A percentile compares a stretch with the other conserved stretches of the same genome.
These are phyloP conservation scores for Naso thynnoides DNA, from an alignment of 2,797 vertebrate genomes.

Conservation along the genomic window DNA sequence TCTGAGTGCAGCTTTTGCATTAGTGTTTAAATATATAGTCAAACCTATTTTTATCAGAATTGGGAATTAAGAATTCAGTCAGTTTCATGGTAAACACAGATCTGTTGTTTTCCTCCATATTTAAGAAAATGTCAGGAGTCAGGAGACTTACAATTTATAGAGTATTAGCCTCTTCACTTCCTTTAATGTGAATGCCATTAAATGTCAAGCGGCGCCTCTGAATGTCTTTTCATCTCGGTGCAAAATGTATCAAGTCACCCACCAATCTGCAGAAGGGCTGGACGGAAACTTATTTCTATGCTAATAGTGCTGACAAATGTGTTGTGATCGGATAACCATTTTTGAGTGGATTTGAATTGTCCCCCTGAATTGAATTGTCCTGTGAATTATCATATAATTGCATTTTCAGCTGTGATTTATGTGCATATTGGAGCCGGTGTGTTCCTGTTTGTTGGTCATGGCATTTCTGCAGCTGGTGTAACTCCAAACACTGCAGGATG, in stretches of 20 bases:
- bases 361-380: slow-evolving; percentile 77
- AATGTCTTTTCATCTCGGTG: slow-evolving; percentile 51
- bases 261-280: slow-evolving; percentile 58
- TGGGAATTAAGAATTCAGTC: neutral
- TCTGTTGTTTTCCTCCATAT: slow-evolving; percentile 3
- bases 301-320: slow-evolving; percentile 86
- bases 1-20: too few relatives aligned
- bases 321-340: slow-evolving; percentile 74
- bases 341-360: slow-evolving; percentile 77
- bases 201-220: slow-evolving; percentile 60
- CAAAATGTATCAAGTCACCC: slow-evolving; percentile 59
- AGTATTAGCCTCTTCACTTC: slow-evolving; percentile 27
- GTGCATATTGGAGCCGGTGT: slow-evolving; percentile 55
- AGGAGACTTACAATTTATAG: slow-evolving; percentile 4
- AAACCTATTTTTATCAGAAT: too few relatives aligned
- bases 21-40: too few relatives aligned
- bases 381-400: slow-evolving; percentile 85
- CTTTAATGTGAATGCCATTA: slow-evolving; percentile 55
- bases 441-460: slow-evolving; percentile 65
- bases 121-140: slow-evolving; percentile 28
- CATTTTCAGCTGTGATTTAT: slow-evolving; percentile 79
- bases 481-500: slow-evolving; percentile 63
- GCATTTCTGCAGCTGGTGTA: slow-evolving; percentile 50
- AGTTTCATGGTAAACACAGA: neutral
- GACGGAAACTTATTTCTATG: slow-evolving; percentile 85